phyloP scores from a whole-genome alignment of 2,113 vertebrate genomes.

The Anseranas semipalmata region DNA sequence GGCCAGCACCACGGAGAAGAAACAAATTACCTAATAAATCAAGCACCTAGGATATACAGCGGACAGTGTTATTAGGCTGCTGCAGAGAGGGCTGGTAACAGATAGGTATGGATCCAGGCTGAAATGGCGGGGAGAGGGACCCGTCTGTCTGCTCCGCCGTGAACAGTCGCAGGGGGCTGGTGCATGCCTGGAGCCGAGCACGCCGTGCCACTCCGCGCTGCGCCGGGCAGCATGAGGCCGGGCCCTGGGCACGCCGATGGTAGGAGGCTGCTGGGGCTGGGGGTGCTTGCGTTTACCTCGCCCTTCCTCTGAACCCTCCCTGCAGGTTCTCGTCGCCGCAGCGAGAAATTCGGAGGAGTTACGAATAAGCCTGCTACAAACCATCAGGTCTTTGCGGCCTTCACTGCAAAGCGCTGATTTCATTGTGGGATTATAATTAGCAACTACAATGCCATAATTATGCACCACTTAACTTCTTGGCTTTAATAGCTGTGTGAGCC shows the following conservation, averaged over 20 bases:
- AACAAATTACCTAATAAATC: slow-evolving; percentile 94
- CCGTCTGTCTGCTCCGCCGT: neutral
- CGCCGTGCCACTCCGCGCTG: neutral
- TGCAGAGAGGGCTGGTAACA: slow-evolving; percentile 49
- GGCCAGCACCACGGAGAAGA: slow-evolving; percentile 78
- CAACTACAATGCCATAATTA: slow-evolving; percentile 74
- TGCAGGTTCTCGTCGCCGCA: neutral
- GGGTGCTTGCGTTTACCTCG: neutral
- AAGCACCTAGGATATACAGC: slow-evolving; percentile 73
- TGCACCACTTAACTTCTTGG: slow-evolving; percentile 64
- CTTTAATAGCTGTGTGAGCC: slow-evolving; percentile 57
- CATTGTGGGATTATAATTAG: slow-evolving; percentile 77
- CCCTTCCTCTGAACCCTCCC: neutral
- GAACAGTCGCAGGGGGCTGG: neutral
- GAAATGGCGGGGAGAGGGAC: neutral
- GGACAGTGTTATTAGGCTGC: slow-evolving; percentile 78
- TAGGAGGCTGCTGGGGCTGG: neutral
- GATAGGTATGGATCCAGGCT: slow-evolving; percentile 53
- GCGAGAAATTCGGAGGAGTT: neutral
- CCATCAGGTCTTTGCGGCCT: slow-evolving; percentile 47
- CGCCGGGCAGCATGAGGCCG: accelerated
- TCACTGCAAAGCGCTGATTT: slow-evolving; percentile 44
- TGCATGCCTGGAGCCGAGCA: neutral
- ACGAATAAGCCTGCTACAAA: neutral
- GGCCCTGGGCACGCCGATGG: accelerated